Evolutionary conservation across 2,888 invertebrate species (phyloP).

Genomic region (Branchipolynoe longqiensis): DNA sequence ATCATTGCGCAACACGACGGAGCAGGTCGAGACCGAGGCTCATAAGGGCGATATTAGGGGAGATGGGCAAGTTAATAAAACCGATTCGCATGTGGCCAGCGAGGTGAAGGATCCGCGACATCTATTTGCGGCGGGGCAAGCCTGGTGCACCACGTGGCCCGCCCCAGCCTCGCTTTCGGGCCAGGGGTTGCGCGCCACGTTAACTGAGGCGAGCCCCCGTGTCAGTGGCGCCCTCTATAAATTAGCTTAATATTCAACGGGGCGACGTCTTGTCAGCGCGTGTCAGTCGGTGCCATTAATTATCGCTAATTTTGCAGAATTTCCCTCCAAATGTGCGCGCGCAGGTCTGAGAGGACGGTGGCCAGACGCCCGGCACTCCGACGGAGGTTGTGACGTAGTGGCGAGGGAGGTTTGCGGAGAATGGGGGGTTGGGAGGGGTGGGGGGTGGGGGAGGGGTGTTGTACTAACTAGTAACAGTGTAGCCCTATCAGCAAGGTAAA

Average conservation of each 20-base stretch:
- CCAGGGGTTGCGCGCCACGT: constrained; percentile 34
- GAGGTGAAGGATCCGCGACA: neutral
- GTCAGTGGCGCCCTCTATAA: constrained; percentile 50
- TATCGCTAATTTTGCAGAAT: constrained; percentile 36
- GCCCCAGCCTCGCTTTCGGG: constrained; percentile 24
- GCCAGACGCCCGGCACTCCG: constrained; percentile 7
- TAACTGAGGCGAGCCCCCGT: constrained; percentile 40
- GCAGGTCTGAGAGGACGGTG: neutral
- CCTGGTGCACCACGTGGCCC: constrained; percentile 29
- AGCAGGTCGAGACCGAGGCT: neutral
- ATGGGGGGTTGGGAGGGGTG: no score
- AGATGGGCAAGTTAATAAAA: constrained; percentile 45
- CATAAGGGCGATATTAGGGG: constrained; percentile 24
- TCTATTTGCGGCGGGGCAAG: neutral
- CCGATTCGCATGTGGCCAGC: constrained; percentile 26
- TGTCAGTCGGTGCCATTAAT: constrained; percentile 39
- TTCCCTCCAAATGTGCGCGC: constrained; percentile 9
- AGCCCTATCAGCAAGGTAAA: no score
- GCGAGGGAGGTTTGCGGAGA: no score
- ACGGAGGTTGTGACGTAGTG: constrained; percentile 10
- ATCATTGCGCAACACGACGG: constrained; percentile 41
- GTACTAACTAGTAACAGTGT: no score
- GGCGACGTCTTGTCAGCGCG: constrained; percentile 40
- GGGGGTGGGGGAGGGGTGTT: no score
- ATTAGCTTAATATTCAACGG: constrained; percentile 50